A percentile compares a stretch with the other conserved stretches of the same genome.
Evolutionary conservation across 2,797 vertebrate genomes (phyloP).

Genomic region (Serranus cabrilla): DNA sequence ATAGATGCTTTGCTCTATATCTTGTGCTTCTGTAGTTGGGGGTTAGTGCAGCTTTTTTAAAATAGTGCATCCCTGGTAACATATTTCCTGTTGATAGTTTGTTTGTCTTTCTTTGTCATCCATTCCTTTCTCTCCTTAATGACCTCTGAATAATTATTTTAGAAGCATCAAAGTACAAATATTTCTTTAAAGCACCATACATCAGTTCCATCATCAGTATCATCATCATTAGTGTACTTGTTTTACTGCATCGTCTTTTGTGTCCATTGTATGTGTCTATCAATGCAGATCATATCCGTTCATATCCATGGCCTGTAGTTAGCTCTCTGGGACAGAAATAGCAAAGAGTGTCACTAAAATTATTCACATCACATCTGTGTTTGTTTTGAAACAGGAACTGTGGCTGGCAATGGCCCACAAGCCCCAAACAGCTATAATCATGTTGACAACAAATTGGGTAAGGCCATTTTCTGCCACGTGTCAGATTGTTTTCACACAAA

Average conservation of each 20-base stretch:
- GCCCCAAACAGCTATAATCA: constrained; percentile 90
- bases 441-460: constrained; percentile 92
- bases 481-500: constrained; percentile 8
- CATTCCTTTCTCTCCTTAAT: background rate
- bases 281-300: constrained; percentile 9
- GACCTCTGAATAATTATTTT: constrained; percentile 6
- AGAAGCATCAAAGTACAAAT: background rate
- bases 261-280: background rate
- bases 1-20: background rate
- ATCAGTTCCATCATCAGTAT: background rate
- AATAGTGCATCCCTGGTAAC: constrained; percentile 40
- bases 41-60: background rate
- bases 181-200: background rate
- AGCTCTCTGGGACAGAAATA: background rate
- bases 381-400: constrained; percentile 79
- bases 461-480: constrained; percentile 60
- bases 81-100: constrained; percentile 4
- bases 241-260: background rate
- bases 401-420: constrained; percentile 83
- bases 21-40: background rate
- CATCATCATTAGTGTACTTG: background rate
- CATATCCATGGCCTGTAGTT: constrained; percentile 9
- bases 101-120: constrained; percentile 4
- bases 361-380: constrained; percentile 45
- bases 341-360: constrained; percentile 8